A percentile compares a stretch with the other conserved stretches of the same genome.
Conservation (phyloP, 2,888 invertebrate genomes). For the Desoria tigrina region DNA sequence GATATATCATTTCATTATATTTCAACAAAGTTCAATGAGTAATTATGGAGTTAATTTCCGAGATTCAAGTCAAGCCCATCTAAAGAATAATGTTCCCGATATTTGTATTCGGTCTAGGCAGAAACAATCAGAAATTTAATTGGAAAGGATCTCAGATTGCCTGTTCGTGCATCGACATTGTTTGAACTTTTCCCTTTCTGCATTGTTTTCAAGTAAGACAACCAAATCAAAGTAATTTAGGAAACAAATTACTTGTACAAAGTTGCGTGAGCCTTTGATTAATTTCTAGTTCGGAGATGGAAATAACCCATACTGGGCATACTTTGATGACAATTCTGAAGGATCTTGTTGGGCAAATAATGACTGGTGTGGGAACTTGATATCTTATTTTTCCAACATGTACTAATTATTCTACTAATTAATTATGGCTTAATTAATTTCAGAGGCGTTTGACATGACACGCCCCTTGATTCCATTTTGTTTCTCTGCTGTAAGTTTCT, state of each 20-base stretch:
- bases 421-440: slow-evolving; percentile 64
- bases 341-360: slow-evolving; percentile 73
- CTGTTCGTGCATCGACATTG: slow-evolving; percentile 70
- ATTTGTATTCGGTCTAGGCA: too few relatives aligned
- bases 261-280: not conserved
- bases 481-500: slow-evolving; percentile 88
- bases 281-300: slow-evolving; percentile 72
- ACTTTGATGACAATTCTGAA: slow-evolving; percentile 85
- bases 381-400: not conserved
- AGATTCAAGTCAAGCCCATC: too few relatives aligned
- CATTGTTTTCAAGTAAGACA: slow-evolving; percentile 85
- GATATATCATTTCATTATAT: too few relatives aligned
- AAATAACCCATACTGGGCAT: slow-evolving; percentile 84
- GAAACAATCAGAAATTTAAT: slow-evolving; percentile 5
- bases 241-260: not conserved
- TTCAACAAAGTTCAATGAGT: too few relatives aligned
- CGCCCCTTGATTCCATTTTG: slow-evolving; percentile 91
- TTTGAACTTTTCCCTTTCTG: slow-evolving; percentile 98
- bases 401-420: not conserved
- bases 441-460: slow-evolving; percentile 86
- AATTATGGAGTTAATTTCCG: too few relatives aligned
- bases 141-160: slow-evolving; percentile 11
- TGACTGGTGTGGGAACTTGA: slow-evolving; percentile 11
- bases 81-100: too few relatives aligned
- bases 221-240: not conserved